Evolutionary conservation across 2,113 vertebrate genomes (phyloP).

Genomic region (Hymenochirus boettgeri): DNA sequence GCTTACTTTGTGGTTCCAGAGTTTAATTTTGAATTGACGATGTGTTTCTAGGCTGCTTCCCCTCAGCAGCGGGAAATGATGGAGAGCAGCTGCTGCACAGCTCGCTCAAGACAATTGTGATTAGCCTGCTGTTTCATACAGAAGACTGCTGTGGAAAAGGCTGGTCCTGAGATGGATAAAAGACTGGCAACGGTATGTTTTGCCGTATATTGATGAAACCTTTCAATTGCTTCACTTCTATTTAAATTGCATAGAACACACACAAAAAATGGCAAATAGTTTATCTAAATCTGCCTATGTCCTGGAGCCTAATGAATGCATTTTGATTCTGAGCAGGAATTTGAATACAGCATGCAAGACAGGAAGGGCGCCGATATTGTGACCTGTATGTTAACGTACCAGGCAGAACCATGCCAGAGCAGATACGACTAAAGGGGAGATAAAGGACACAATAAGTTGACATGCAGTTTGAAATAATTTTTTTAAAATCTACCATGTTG

Average conservation of each 20-base stretch:
- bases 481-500: no score
- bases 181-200: conserved; percentile 89
- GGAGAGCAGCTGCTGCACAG: conserved; percentile 94
- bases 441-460: no score
- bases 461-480: no score
- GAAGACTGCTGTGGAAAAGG: conserved; percentile 97
- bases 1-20: no score
- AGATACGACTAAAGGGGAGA: conserved; percentile 91
- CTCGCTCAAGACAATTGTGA: conserved; percentile 97
- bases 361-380: conserved; percentile 94
- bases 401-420: conserved; percentile 96
- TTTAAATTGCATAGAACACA: no score
- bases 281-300: no score
- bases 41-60: conserved; percentile 83
- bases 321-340: conserved; percentile 71
- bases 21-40: no score
- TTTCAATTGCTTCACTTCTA: no score
- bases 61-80: conserved; percentile 98
- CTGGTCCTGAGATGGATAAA: conserved; percentile 98
- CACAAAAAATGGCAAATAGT: no score
- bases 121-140: conserved; percentile 98
- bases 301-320: not conserved
- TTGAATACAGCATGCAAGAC: conserved; percentile 94
- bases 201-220: no score
- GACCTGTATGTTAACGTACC: conserved; percentile 96